Percentiles rank a stretch among this genome's conserved stretches.
phyloP scores from a whole-genome alignment of 64 coral and sea anemone species.

The Orbicella faveolata region DNA sequence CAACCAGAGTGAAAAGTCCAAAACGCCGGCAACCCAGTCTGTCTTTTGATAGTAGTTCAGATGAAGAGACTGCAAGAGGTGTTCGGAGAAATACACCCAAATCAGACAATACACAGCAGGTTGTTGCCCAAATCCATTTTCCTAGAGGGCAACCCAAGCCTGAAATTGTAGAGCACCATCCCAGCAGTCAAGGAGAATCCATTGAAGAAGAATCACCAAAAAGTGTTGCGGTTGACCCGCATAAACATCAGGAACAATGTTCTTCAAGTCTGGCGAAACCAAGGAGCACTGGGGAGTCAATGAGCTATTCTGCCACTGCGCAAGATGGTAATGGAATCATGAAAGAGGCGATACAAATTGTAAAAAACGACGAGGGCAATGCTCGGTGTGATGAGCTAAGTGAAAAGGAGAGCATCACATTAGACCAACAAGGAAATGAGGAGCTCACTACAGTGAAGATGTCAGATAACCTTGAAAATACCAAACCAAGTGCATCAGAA shows the following conservation, averaged over 20 bases:
- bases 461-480: too few relatives aligned
- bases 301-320: neutral
- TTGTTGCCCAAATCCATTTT: neutral
- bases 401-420: too few relatives aligned
- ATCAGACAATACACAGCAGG: neutral
- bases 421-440: too few relatives aligned
- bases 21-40: neutral
- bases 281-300: neutral
- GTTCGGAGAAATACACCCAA: neutral
- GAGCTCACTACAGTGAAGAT: too few relatives aligned
- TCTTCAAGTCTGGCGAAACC: neutral
- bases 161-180: neutral
- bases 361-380: too few relatives aligned
- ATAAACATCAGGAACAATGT: neutral
- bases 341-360: too few relatives aligned
- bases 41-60: conserved; percentile 19
- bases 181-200: neutral
- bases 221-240: neutral
- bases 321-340: neutral
- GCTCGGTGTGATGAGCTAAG: too few relatives aligned
- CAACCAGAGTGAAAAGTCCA: neutral
- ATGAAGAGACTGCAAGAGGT: conserved; percentile 6
- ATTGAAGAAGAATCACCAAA: neutral
- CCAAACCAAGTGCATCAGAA: too few relatives aligned
- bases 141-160: neutral